These are phyloP conservation scores for Liolophura sinensis DNA, from an alignment of 1,140 invertebrate genomes.

Conservation along the genomic window DNA sequence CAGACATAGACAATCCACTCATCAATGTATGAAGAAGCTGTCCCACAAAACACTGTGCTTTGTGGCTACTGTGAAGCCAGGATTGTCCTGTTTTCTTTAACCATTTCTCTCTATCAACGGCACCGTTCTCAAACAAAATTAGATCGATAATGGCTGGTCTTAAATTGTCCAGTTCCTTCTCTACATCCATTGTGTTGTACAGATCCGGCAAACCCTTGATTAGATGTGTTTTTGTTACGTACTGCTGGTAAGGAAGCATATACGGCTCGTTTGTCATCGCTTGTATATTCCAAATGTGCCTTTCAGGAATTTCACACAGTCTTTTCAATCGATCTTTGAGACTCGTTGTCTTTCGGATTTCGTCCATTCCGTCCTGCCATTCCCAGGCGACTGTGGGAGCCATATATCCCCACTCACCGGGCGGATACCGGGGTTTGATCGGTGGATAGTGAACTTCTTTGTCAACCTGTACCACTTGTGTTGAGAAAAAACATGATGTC, in stretches of 20 bases:
- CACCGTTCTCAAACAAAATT: too few relatives aligned
- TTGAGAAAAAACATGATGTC: too few relatives aligned
- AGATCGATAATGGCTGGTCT: conserved; percentile 9
- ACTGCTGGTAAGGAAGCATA: conserved; percentile 24
- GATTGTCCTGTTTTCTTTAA: too few relatives aligned
- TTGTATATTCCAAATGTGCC: conserved; percentile 2
- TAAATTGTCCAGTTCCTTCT: conserved; percentile 17
- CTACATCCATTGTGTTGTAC: conserved; percentile 13
- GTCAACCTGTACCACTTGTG: too few relatives aligned
- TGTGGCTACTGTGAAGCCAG: too few relatives aligned
- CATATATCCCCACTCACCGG: conserved; percentile 31
- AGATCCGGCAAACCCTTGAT: conserved; percentile 22
- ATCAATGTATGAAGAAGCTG: too few relatives aligned
- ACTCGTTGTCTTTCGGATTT: conserved; percentile 14
- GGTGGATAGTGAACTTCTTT: conserved; percentile 20
- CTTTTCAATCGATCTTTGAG: conserved; percentile 19
- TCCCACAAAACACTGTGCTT: too few relatives aligned
- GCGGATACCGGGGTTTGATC: conserved; percentile 28
- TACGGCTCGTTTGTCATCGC: conserved; percentile 5
- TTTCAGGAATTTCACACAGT: conserved; percentile 8
- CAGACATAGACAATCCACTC: conserved; percentile 6
- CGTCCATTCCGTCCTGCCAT: conserved; percentile 17
- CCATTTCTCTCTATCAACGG: too few relatives aligned
- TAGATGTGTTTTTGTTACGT: conserved; percentile 29
- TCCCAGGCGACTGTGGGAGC: conserved; percentile 17